Evolutionary conservation across 2,113 vertebrate species (phyloP).

Genomic region (Elanoides forficatus): DNA sequence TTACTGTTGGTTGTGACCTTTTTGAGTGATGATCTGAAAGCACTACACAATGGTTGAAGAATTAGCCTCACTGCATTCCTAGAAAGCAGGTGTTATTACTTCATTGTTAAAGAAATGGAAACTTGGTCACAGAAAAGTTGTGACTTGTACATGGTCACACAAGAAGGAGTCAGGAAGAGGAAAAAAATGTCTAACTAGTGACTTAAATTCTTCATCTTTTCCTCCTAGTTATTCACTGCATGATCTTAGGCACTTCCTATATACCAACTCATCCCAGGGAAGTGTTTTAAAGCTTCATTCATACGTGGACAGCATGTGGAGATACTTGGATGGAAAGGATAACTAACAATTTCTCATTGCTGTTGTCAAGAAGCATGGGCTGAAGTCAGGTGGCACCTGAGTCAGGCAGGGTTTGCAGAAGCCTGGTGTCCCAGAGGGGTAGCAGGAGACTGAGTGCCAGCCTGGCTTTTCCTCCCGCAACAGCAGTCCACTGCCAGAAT

Average conservation of each 20-base stretch:
- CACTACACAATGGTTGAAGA: not conserved
- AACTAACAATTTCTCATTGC: not conserved
- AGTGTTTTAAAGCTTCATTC: not conserved
- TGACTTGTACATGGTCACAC: not conserved
- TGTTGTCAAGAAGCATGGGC: not conserved
- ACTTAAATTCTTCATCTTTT: not conserved
- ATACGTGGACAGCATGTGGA: not conserved
- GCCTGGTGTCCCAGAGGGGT: not conserved
- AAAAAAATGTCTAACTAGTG: not conserved
- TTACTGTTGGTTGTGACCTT: not conserved
- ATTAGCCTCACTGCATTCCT: not conserved
- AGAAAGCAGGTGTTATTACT: not conserved
- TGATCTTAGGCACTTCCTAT: not conserved
- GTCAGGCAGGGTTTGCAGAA: not conserved
- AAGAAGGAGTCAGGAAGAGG: not conserved
- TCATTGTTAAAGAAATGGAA: not conserved
- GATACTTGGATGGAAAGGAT: not conserved
- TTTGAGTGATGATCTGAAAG: not conserved
- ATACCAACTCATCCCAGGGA: not conserved
- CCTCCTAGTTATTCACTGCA: not conserved
- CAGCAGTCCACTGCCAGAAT: not conserved
- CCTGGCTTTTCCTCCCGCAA: not conserved
- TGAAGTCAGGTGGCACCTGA: not conserved
- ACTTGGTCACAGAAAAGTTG: not conserved
- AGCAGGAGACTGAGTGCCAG: fast-evolving